Base-by-base conservation (phyloP, 1,140 invertebrate species). In the Neocloeon triangulifer region DNA sequence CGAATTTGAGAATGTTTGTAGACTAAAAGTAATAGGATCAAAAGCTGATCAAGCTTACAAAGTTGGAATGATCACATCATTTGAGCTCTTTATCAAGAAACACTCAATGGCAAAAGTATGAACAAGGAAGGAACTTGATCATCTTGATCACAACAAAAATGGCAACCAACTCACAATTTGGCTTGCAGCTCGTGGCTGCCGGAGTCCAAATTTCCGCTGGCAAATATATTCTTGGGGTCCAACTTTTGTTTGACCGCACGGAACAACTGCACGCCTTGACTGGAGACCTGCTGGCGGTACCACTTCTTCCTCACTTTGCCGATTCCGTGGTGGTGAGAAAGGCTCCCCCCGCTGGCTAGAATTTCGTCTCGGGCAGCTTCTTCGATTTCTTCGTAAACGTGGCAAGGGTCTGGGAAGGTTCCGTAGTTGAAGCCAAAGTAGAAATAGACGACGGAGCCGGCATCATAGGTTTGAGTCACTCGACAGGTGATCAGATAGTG, bases 371-470 rank as follows among this genome's bases (percentile, higher is more conserved):
- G 39, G 2, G 66, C 69, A 34, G 58, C 50, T 12, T 38, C 39
- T 59, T 68, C 44, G 40, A 69, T 64, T 23, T 69, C 52, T 43
- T 92, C 81, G 53, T 89, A 92, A 0, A 72, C 55, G n/a, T 65
- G 52, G 2, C 92, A 67, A 0, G 86, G 79, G 51, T 88, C 62
- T 10, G 53, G 45, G 10, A 76, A 52, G 6, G 63, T 56, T 4
- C 50, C 45, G 47, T 74, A 77, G 47, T 81, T 88, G 52, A 92
- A 91, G 1, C 68, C 92, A 60, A 97, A 88, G 52, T 98, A 98
- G 53, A 98, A 97, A 51, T 98, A 98, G 31, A 97, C 74, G 50
- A 89, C 95, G 42, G 89, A 91, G 0, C 94, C 92, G 2, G 77
- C 73, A 51, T 98, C 94, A 46, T 98, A 94, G 1, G 85, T 91